phyloP scores from a whole-genome alignment of 2,888 invertebrate species.

The Mayetiola destructor region DNA sequence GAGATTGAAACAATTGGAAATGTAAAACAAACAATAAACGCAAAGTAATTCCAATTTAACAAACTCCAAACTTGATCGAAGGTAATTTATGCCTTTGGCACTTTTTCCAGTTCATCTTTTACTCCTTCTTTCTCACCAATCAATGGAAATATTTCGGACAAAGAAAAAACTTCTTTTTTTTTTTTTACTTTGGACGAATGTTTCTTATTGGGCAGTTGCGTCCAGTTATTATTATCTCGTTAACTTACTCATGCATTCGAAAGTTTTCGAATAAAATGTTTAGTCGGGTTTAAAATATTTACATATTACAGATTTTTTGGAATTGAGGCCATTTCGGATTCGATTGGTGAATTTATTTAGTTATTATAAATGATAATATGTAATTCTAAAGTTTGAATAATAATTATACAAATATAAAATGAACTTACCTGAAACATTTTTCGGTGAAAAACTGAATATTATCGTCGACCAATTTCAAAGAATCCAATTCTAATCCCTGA shows the following conservation, averaged over 20 bases:
- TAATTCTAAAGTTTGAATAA: too few species aligned
- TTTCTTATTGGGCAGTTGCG: background rate
- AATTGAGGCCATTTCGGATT: background rate
- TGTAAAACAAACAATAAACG: slow-evolving; percentile 2
- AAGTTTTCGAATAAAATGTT: background rate
- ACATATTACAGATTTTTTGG: background rate
- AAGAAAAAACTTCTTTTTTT: too few species aligned
- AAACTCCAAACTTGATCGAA: too few species aligned
- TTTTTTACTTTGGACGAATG: too few species aligned
- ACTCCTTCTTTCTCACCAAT: too few species aligned
- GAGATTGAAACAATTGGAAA: background rate
- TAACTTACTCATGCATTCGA: background rate
- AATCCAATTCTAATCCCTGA: slow-evolving; percentile 60
- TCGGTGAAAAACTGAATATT: slow-evolving; percentile 64
- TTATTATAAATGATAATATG: too few species aligned
- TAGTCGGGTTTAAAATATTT: background rate
- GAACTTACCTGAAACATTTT: slow-evolving; percentile 60
- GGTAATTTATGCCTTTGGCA: background rate
- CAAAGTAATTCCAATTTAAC: background rate
- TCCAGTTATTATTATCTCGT: background rate
- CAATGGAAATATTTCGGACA: too few species aligned
- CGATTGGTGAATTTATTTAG: slow-evolving; percentile 14
- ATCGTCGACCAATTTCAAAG: slow-evolving; percentile 70
- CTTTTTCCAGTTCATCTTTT: too few species aligned
- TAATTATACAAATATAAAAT: too few species aligned